These are phyloP conservation scores for Neomonachus schauinslandi DNA, from an alignment of 2,113 vertebrate species.

Conservation along the genomic window DNA sequence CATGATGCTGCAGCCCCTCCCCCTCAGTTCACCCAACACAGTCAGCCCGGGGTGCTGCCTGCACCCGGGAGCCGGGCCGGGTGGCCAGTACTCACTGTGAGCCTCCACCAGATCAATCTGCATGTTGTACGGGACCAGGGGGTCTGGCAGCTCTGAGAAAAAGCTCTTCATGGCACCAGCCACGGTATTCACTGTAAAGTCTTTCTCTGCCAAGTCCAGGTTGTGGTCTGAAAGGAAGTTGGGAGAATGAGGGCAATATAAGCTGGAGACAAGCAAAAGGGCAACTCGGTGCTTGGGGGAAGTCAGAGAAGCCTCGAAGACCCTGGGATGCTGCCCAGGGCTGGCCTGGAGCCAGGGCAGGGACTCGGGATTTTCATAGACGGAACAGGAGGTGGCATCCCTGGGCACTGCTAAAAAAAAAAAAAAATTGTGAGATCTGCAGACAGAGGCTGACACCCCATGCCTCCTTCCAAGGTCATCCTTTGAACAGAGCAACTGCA, in stretches of 20 bases:
- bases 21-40: fast-evolving
- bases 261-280: neutral
- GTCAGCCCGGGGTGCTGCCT: too few species aligned
- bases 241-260: neutral
- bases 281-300: neutral
- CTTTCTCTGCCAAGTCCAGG: constrained; percentile 96
- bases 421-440: neutral
- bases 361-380: neutral
- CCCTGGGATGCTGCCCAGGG: neutral
- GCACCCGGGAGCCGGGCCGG: fast-evolving
- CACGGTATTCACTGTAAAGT: constrained; percentile 96
- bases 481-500: neutral
- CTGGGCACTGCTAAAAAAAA: neutral
- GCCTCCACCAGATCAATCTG: constrained; percentile 96
- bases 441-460: neutral
- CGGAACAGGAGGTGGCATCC: neutral
- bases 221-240: constrained; percentile 87
- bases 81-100: constrained; percentile 90
- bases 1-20: fast-evolving
- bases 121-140: constrained; percentile 95
- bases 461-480: neutral
- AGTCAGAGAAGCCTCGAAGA: neutral
- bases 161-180: constrained; percentile 98
- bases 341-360: neutral
- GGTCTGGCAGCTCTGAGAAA: constrained; percentile 96